Conservation (phyloP, 2,797 vertebrate species). For the Ara ararauna region DNA sequence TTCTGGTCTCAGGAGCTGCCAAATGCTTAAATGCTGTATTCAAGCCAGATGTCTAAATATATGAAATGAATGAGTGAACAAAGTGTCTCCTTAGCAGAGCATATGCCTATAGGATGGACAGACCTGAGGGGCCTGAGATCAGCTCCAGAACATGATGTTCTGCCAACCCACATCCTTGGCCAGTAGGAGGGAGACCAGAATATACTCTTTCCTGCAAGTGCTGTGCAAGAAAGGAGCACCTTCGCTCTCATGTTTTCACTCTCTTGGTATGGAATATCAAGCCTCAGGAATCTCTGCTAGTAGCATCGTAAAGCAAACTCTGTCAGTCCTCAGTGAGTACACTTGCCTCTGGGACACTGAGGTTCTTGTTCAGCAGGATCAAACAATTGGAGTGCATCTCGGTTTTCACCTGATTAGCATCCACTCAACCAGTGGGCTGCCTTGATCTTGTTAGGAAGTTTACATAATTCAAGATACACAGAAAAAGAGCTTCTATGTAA, state of each 20-base stretch:
- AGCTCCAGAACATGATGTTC: slow-evolving; percentile 18
- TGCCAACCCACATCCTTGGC: not conserved
- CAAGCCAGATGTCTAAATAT: slow-evolving; percentile 62
- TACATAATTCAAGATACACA: not conserved
- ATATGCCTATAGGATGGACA: slow-evolving; percentile 33
- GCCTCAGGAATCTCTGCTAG: not conserved
- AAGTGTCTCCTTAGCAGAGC: slow-evolving; percentile 32
- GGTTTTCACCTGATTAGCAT: not conserved
- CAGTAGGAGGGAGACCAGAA: not conserved
- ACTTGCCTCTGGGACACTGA: not conserved
- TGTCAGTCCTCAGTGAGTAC: not conserved
- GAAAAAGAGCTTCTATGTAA: not conserved
- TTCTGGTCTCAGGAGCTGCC: slow-evolving; percentile 45
- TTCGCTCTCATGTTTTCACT: not conserved
- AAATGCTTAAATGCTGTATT: slow-evolving; percentile 49
- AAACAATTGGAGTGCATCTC: not conserved
- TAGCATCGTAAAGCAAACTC: not conserved
- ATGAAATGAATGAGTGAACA: slow-evolving; percentile 62
- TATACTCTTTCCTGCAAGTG: not conserved
- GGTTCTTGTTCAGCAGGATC: not conserved
- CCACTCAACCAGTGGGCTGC: not conserved
- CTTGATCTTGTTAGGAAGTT: not conserved
- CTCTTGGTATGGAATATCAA: not conserved
- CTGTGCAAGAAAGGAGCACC: not conserved
- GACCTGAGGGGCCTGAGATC: not conserved